Base-by-base conservation (phyloP, 2,888 invertebrate species). In the Pachycephus smyrnensis region DNA sequence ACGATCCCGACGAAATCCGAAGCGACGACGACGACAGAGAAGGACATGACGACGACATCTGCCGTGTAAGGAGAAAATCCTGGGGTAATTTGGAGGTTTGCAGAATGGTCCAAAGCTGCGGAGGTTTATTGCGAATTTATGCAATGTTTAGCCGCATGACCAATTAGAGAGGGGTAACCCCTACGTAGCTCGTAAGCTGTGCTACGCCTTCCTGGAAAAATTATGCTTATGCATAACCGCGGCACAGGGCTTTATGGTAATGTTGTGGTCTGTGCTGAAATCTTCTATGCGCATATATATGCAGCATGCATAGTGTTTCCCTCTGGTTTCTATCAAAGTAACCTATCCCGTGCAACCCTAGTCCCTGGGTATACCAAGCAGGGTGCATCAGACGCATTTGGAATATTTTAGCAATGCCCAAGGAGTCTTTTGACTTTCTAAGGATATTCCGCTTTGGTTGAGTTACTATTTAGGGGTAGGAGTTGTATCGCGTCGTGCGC, bases 71-170 rank as follows among this genome's bases (percentile, higher is more conserved):
- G 86, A 83, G 85, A 85, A 87, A 89, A 88, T 88, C 86, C 83
- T 76, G 77, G 23, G 82, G 83, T 87, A 89, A 89, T 89, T 86
- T 86, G 85, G 80, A 86, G 80, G 88, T 84, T 82, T 82, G 82
- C 82, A 80, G 79, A 84, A 82, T 80, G 79, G 83, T 75, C 82
- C 84, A 84, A 31, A 80, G 84, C 78, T 69, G 80, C 81, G 82
- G 84, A 86, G 85, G 85, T 90, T 90, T 90, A 91, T 90, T 89
- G 89, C 89, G 85, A 90, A 87, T 90, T 90, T 90, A 90, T 90
- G 87, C 90, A 88, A 88, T 88, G 88, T 87, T 88, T 89, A 88
- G 87, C 88, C 88, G 86, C 86, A 86, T 86, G 88, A 88, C 88
- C 90, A 90, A 90, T 90, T 90, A 90, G 87, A 89, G 87, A 85